A percentile compares a stretch with the other conserved stretches of the same genome.
Evolutionary conservation across 1,140 invertebrate species (phyloP).

Genomic region (Drosophila micromelanica): DNA sequence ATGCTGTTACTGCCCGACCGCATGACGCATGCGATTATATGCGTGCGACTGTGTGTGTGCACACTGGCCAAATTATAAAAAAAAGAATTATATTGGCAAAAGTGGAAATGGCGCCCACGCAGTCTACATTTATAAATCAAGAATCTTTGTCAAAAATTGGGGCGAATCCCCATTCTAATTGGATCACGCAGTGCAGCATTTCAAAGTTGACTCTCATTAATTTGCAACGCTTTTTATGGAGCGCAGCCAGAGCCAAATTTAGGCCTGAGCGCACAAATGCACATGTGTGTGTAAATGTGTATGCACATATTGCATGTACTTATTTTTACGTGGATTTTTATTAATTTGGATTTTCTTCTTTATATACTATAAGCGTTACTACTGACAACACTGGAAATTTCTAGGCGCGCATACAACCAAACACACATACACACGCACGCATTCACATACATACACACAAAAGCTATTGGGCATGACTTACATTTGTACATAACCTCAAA

Average conservation of each 20-base stretch:
- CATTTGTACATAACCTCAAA: constrained; percentile 75
- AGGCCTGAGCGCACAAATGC: constrained; percentile 53
- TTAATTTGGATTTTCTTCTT: constrained; percentile 22
- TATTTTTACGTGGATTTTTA: constrained; percentile 21
- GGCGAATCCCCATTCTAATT: constrained; percentile 22
- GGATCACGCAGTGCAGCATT: constrained; percentile 35
- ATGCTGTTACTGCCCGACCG: constrained; percentile 56
- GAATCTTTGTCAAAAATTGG: constrained; percentile 40
- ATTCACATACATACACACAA: constrained; percentile 12
- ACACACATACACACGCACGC: constrained; percentile 21
- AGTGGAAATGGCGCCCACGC: constrained; percentile 71
- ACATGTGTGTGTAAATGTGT: constrained; percentile 8
- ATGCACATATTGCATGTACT: constrained; percentile 16
- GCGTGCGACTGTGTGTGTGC: constrained; percentile 23
- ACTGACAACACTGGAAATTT: constrained; percentile 75
- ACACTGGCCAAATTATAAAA: constrained; percentile 49
- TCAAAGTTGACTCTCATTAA: constrained; percentile 47
- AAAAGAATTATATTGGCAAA: constrained; percentile 56
- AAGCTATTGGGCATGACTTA: constrained; percentile 68
- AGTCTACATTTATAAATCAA: constrained; percentile 61
- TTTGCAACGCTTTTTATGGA: constrained; percentile 77
- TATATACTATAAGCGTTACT: constrained; percentile 51
- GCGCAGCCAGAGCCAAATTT: constrained; percentile 67
- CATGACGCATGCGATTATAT: constrained; percentile 72
- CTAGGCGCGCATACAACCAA: constrained; percentile 60